Evolutionary conservation across 2,797 vertebrate genomes (phyloP), one percentile per base, ranked within the genome.

Genomic region (Geotrypetes seraphini): DNA sequence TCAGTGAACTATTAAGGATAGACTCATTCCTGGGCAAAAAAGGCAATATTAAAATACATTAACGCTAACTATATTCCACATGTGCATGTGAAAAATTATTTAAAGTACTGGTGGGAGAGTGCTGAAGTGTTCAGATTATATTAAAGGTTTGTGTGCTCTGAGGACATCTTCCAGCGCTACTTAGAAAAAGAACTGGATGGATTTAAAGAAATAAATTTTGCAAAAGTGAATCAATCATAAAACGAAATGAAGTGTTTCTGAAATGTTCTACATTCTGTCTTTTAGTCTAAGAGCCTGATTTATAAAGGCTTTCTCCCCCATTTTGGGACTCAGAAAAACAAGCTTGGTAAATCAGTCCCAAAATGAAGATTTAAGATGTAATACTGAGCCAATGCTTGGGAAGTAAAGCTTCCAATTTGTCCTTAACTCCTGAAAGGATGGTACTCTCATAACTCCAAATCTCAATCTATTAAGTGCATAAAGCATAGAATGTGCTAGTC

Each of bases 181-280:
- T 33, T 50, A 59, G n/a, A 27, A 55, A 60, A 33, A 57, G 39
- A 27, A 55, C 67, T 55, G 51, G 41, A 62, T 50, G 31, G 43
- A 34, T 50, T 69, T 53, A 72, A 58, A 53, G 53, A 62, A 63
- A 63, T 39, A 57, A 71, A 67, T 49, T 45, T 43, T 49, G 40
- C 17, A 14, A 69, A 57, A 31, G 45, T 39, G 37, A 65, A 60
- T 59, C 52, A 40, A 54, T 53, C 47, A 57, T 22, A 56, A 1
- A 32, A 5, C 42, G 15, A 36, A 25, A 66, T 46, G 52, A 61
- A 49, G 47, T 12, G 50, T 25, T 47, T 56, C 51, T 33, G 33
- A 50, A 71, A 49, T 7, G 21, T 33, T 52, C 66, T 36, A 30
- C 46, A 62, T 25, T 58, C 44, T 54, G 53, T 55, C 60, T 8